Percentiles rank a stretch among this genome's conserved stretches.
Conservation (phyloP, 2,113 vertebrate species). For the Pithys albifrons region DNA sequence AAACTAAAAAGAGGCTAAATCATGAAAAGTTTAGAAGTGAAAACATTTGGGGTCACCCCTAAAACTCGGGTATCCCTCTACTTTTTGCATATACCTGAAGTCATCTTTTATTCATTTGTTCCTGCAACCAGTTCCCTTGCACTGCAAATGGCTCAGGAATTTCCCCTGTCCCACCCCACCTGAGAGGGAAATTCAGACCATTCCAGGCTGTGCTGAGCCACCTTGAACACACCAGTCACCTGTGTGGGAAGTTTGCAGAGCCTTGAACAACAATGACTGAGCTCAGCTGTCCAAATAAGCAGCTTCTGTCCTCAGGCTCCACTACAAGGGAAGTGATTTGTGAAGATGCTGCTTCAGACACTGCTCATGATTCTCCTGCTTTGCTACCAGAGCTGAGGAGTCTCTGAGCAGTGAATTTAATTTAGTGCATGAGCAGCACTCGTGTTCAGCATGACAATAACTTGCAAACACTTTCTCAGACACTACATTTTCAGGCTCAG, state of each 20-base stretch:
- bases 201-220: not conserved
- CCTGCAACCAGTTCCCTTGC: not conserved
- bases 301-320: not conserved
- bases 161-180: not conserved
- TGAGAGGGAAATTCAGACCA: not conserved
- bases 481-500: not conserved
- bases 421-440: constrained; percentile 14
- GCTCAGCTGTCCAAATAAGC: not conserved
- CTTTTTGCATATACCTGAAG: not conserved
- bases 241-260: not conserved
- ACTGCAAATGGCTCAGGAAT: not conserved
- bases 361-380: not conserved
- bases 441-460: not conserved
- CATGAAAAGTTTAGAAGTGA: not conserved
- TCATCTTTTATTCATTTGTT: not conserved
- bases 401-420: not conserved
- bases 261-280: not conserved
- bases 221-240: not conserved
- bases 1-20: not conserved
- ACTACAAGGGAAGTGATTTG: not conserved
- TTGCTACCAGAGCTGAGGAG: not conserved
- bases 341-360: not conserved
- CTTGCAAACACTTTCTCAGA: not conserved
- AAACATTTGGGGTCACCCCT: not conserved
- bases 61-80: not conserved